Base-by-base conservation (phyloP, 2,888 invertebrate genomes). In the Eristalis tenax region DNA sequence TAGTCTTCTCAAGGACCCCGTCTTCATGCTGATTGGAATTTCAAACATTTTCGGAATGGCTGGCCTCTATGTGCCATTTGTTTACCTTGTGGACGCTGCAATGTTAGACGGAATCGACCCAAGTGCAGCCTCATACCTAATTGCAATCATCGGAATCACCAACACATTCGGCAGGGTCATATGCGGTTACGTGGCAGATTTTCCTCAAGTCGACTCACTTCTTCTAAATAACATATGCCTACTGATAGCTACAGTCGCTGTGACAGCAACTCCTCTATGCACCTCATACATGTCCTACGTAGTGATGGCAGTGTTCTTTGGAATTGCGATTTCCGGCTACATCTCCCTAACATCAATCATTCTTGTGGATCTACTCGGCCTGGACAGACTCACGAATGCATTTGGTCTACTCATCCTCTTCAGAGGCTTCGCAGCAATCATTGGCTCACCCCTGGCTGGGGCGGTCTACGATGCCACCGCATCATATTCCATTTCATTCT, bases 271-370 rank as follows among this genome's bases (percentile, higher is more conserved):
- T 43, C 99, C 99, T 0, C 95, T 98, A 91, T 98, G 98, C 93
- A 93, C 94, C 86, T 94, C 95, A 1, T 98, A 97, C 91, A 94
- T 94, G 10, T 94, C 96, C 73, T 97, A 97, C 91, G 95, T 98
- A 69, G 94, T 95, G 2, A 96, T 98, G 93, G 95, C 98, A 50
- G 94, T 98, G 89, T 96, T 97, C 91, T 99, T 99, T 92, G 99
- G 99, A 86, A 94, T 99, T 89, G 98, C 98, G 90, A 96, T 98
- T 89, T 97, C 99, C 88, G 99, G 99, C 87, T 99, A 98, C 94
- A 99, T 99, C 91, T 99, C 99, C 11, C 94, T 99, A 82, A 99
- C 99, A 59, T 99, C 99, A 68, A 99, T 99, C 92, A 98, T 99
- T 91, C 95, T 99, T 88, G 99, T 99, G 89, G 99, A 99, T 93